Base-by-base conservation (phyloP, 2,113 vertebrate species). In the Silurus glanis region DNA sequence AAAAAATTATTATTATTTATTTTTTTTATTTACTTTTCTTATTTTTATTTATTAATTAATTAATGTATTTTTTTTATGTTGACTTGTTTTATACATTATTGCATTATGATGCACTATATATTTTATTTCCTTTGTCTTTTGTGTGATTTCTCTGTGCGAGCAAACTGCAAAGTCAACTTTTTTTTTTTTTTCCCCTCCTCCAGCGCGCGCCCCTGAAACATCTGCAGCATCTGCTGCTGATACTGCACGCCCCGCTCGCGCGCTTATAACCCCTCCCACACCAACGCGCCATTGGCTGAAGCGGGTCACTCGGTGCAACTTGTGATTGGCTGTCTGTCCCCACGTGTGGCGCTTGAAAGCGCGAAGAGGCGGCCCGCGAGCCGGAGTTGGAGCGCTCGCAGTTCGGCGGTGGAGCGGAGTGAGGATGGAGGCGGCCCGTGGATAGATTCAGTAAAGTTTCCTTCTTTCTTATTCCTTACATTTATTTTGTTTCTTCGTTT, bases 341-440 rank as follows among this genome's bases (percentile, higher is more conserved):
- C 82, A 87, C 87, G 85, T 82, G 76, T 83, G 85, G 71, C 83
- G 83, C 71, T 90, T 88, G 85, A 86, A 88, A 90, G 90, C 86
- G 64, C 81, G 81, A 55, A 62, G 61, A 47, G 84, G 72, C 81
- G 37, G 82, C 28, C 28, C 55, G 82, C 74, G 67, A 80, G 67
- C 80, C 5, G 80, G 72, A 88, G 84, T 86, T 47, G 61, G 37
- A 45, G 16, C 47, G 5, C 74, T 55, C 28, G 47, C 61, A 19
- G 6, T 80, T n/a, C 23, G 51, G 80, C 37, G 37, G 37, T 37
- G 37, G 59, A 23, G 80, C 56, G 79, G 13, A 8, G 80, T 49
- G 72, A 74, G 2, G 25, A 2, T 49, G 72, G 10, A 47, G 53
- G 59, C 53, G 79, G 16, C 55, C 19, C 56, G 5, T 14, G 67